Base-by-base conservation (phyloP, 2,113 vertebrate genomes). In the Atrichornis clamosus region DNA sequence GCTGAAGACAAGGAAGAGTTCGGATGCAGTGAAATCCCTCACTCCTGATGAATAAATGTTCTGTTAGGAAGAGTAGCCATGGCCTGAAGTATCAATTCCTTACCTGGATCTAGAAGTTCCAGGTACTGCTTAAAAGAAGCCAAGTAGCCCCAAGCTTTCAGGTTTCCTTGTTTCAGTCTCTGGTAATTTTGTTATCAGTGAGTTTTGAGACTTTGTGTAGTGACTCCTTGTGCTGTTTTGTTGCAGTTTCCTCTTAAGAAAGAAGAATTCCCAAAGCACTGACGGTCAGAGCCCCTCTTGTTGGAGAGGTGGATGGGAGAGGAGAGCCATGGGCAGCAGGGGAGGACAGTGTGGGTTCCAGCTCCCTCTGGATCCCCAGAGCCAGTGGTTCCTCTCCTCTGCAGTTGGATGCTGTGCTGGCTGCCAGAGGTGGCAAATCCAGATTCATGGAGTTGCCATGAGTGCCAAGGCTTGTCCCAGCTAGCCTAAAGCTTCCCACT, bases 91-190 rank as follows among this genome's bases (percentile, higher is more conserved):
- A 20, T 73, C 46, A 3, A 0, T 52, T 56, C 50, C 37, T 22
- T 27, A 4, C 32, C 22, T n/a, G 55, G 5, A 9, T 16, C 60
- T 74, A 5, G 32, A 14, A 0, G 8, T 42, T 65, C 44, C 39
- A 30, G 20, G 2, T 15, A 5, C 13, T 28, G 44, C n/a, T 46
- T 26, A 3, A 33, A 47, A 56, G 69, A 21, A 75, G 7, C 19
- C 53, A 26, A 8, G 13, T 12, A 20, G 8, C 32, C 28, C 22
- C 21, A 26, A 20, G 10, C 26, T 47, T 67, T 30, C 11, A 18
- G 32, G 13, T 24, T 72, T 79, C 52, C 23, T 64, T 1, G 0
- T 32, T 0, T 1, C 27, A 0, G 0, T 35, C 58, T 59, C 44
- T 75, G 62, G 13, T 46, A 4, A 50, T 76, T 56, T n/a, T 47